Conservation (phyloP, 2,113 vertebrate genomes). For the Epinephelus fuscoguttatus region DNA sequence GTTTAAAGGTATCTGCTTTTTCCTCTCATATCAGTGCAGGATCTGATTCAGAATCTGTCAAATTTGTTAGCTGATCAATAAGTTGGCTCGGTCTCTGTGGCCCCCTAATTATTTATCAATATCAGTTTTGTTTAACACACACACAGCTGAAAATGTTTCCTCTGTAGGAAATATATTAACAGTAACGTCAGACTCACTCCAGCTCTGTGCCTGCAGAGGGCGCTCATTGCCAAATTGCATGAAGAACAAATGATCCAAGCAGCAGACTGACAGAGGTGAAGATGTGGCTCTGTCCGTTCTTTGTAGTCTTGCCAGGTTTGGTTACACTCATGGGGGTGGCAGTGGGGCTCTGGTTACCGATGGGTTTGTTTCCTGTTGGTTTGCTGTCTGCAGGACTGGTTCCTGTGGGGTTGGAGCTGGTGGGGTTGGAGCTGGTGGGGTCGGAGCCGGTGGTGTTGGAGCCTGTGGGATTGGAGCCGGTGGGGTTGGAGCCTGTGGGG, state of each 20-base stretch:
- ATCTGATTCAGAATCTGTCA: neutral
- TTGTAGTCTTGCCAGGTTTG: neutral
- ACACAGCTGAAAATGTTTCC: neutral
- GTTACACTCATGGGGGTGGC: too few species aligned
- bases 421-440: neutral
- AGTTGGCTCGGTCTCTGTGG: neutral
- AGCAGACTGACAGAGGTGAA: constrained; percentile 28
- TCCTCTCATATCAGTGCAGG: neutral
- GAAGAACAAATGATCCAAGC: constrained; percentile 27
- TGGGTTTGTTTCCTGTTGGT: neutral
- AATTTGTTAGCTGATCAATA: neutral
- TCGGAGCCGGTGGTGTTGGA: neutral
- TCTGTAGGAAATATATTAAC: neutral
- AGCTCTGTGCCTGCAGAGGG: neutral
- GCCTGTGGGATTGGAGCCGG: neutral
- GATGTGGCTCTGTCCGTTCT: constrained; percentile 13
- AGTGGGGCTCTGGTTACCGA: neutral
- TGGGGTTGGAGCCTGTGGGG: neutral
- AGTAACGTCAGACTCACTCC: neutral
- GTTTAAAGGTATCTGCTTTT: neutral
- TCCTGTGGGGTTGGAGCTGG: neutral
- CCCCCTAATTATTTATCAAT: neutral
- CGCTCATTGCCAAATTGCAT: constrained; percentile 16
- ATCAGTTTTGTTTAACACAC: neutral
- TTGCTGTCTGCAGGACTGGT: neutral